phyloP scores from a whole-genome alignment of 2,113 vertebrate species.

The Ophiodon elongatus region DNA sequence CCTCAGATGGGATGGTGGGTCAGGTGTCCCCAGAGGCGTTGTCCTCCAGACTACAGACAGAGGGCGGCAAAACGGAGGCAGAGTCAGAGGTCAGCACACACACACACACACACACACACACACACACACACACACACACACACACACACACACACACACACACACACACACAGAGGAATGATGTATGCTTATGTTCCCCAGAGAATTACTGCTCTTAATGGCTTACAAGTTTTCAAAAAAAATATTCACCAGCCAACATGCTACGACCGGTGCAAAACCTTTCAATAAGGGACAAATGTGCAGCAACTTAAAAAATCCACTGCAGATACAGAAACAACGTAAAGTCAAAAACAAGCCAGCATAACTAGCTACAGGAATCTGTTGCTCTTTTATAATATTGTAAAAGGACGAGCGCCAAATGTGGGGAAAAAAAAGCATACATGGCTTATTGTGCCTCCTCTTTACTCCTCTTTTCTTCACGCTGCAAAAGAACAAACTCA shows the following conservation, averaged over 20 bases:
- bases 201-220: neutral
- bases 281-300: neutral
- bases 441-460: no score
- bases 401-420: no score
- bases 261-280: no score
- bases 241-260: neutral
- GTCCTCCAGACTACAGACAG: constrained; percentile 90
- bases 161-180: neutral
- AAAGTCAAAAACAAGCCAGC: no score
- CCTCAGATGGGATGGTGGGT: constrained; percentile 87
- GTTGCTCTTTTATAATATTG: neutral
- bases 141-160: neutral
- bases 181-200: neutral
- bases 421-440: no score
- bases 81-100: constrained; percentile 90
- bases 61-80: constrained; percentile 90
- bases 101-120: constrained; percentile 2
- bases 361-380: no score
- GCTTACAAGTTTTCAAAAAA: neutral
- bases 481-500: no score
- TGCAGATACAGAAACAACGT: neutral
- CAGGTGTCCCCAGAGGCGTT: constrained; percentile 86
- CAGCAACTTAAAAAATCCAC: neutral
- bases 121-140: neutral
- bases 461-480: no score